phyloP scores from a whole-genome alignment of 2,113 vertebrate genomes.

The Hirundichthys speculiger region DNA sequence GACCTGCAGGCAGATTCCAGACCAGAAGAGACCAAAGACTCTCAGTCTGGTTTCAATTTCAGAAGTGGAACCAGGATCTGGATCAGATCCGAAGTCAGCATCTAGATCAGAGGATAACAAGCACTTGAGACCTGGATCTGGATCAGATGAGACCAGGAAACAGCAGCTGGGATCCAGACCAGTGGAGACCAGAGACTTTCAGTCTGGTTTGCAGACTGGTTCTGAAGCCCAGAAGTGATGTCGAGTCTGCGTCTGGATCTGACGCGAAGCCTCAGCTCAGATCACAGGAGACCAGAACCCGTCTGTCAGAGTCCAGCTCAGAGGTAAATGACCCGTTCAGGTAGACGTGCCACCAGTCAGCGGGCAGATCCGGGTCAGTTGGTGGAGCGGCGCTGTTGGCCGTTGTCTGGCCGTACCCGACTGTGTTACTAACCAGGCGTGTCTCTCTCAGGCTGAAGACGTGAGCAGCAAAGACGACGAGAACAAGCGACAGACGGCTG shows the following conservation, averaged over 20 bases:
- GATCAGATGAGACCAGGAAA: not conserved
- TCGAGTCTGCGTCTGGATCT: not conserved
- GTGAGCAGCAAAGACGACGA: not conserved
- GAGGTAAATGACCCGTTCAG: conserved; percentile 1
- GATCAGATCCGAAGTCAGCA: not conserved
- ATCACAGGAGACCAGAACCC: not conserved
- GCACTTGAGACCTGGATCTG: not conserved
- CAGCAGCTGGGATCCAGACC: not conserved
- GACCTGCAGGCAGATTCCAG: conserved; percentile 8
- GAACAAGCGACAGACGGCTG: too few species aligned
- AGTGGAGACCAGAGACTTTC: not conserved
- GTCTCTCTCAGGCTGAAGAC: not conserved
- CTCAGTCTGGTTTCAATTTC: not conserved
- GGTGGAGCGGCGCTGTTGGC: too few species aligned
- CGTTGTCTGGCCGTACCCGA: too few species aligned
- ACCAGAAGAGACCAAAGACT: not conserved
- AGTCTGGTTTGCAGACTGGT: not conserved
- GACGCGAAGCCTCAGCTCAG: not conserved
- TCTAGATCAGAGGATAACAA: not conserved
- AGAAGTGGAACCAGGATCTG: not conserved
- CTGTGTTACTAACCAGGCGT: too few species aligned
- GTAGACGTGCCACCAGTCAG: not conserved
- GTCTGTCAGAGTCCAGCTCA: conserved; percentile 1
- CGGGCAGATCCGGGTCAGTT: not conserved
- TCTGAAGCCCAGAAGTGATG: not conserved